Percentiles rank a stretch among this genome's conserved stretches.
These are phyloP conservation scores for Trissolcus japonicus DNA, from an alignment of 2,888 invertebrate species.

Conservation along the genomic window DNA sequence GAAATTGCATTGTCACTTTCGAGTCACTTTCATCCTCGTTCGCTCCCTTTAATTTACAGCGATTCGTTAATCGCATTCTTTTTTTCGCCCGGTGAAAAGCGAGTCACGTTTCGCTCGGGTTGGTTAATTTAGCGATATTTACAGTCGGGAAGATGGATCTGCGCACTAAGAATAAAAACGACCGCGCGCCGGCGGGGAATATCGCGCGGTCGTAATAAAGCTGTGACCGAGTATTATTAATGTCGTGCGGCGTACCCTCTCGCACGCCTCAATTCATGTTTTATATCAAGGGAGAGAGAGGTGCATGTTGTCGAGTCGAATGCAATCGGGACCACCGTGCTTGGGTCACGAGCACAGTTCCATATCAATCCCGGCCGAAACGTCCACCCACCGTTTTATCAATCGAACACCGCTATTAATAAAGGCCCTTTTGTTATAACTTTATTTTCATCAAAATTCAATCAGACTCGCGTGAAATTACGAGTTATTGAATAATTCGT, in stretches of 20 bases:
- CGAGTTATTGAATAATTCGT: too few relatives aligned
- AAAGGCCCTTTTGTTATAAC: not conserved
- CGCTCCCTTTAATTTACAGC: constrained; percentile 22
- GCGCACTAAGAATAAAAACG: constrained; percentile 19
- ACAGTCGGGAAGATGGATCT: constrained; percentile 24
- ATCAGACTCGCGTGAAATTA: too few relatives aligned
- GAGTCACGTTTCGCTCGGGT: constrained; percentile 19
- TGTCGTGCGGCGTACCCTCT: constrained; percentile 24
- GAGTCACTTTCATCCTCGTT: constrained; percentile 11
- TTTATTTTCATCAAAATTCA: not conserved
- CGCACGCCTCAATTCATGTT: constrained; percentile 35
- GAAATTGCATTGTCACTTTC: constrained; percentile 21
- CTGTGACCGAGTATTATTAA: constrained; percentile 45
- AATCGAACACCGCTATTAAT: constrained; percentile 8
- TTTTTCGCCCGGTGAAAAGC: constrained; percentile 1
- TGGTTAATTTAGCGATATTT: constrained; percentile 35
- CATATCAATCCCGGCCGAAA: constrained; percentile 32
- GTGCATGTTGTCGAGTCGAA: constrained; percentile 37
- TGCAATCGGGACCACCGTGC: constrained; percentile 27
- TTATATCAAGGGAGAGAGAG: constrained; percentile 19
- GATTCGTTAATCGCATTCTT: constrained; percentile 29
- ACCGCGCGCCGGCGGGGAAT: constrained; percentile 5
- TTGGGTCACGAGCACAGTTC: constrained; percentile 27
- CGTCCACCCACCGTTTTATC: constrained; percentile 20
- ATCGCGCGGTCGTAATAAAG: constrained; percentile 36